A percentile compares a stretch with the other conserved stretches of the same genome.
These are phyloP conservation scores for Dryobates pubescens DNA, from an alignment of 2,797 vertebrate species.

Conservation along the genomic window DNA sequence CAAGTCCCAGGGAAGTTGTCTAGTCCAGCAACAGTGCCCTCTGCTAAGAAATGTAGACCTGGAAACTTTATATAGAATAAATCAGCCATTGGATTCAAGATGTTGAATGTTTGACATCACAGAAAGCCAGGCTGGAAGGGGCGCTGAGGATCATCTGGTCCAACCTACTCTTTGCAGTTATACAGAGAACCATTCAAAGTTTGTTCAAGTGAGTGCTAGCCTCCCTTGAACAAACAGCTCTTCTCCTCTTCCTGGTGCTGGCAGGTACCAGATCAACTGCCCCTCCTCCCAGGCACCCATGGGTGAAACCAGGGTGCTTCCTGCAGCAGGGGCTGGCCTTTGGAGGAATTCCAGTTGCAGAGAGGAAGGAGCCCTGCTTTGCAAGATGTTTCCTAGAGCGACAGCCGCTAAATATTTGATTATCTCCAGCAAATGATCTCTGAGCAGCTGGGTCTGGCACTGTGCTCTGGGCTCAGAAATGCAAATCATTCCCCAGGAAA, in stretches of 20 bases:
- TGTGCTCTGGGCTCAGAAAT: not conserved
- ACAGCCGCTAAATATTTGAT: not conserved
- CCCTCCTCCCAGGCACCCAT: not conserved
- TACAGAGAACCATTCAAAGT: not conserved
- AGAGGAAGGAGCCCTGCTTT: not conserved
- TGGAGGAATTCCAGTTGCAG: not conserved
- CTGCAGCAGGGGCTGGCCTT: not conserved
- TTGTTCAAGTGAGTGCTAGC: not conserved
- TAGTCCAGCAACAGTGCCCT: not conserved
- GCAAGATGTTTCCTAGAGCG: not conserved
- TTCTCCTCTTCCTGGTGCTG: not conserved
- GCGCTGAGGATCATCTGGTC: too few relatives aligned
- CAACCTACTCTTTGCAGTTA: not conserved
- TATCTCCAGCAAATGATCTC: not conserved
- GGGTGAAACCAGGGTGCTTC: not conserved
- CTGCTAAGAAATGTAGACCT: not conserved
- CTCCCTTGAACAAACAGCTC: not conserved
- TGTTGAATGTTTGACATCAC: not conserved
- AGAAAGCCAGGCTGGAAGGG: too few relatives aligned
- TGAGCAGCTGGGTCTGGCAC: not conserved
- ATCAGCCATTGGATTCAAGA: not conserved
- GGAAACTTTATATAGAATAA: not conserved
- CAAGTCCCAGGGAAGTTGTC: not conserved
- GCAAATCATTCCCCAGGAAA: not conserved
- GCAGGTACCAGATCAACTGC: not conserved